Percentiles rank a stretch among this genome's conserved stretches.
Evolutionary conservation across 2,797 vertebrate genomes (phyloP).

Genomic region (Macropodus opercularis): DNA sequence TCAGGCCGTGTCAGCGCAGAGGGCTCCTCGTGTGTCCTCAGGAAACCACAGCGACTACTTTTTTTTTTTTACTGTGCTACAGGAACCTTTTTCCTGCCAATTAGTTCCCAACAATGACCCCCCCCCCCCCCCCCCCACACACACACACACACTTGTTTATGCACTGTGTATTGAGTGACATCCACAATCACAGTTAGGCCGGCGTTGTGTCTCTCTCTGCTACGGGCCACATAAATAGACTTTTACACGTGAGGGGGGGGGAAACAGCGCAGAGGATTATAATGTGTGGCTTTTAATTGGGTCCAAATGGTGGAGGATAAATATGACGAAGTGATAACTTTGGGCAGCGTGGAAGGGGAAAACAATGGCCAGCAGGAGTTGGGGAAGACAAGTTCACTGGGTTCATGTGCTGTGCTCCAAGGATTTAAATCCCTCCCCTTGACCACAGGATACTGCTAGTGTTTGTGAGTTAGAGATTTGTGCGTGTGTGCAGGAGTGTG

Average conservation of each 20-base stretch:
- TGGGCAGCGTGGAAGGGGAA: constrained; percentile 41
- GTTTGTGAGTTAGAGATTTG: constrained; percentile 81
- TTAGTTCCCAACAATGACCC: constrained; percentile 77
- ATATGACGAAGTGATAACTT: constrained; percentile 61
- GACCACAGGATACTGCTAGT: constrained; percentile 82
- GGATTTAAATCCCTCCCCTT: constrained; percentile 81
- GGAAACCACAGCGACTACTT: constrained; percentile 71
- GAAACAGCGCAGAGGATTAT: constrained; percentile 53
- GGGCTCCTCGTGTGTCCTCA: constrained; percentile 61
- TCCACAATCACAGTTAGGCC: constrained; percentile 67
- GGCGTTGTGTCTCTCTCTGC: constrained; percentile 50
- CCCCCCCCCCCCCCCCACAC: too few relatives aligned
- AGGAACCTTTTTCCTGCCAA: constrained; percentile 73
- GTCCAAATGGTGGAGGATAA: constrained; percentile 58
- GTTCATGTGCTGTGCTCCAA: constrained; percentile 75
- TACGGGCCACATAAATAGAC: constrained; percentile 61
- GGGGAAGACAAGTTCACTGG: constrained; percentile 80
- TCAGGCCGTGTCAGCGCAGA: constrained; percentile 59
- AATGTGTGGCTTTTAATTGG: constrained; percentile 76
- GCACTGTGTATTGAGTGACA: constrained; percentile 75
- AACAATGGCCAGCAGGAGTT: constrained; percentile 74
- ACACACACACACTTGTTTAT: constrained; percentile 79
- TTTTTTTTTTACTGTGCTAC: constrained; percentile 72
- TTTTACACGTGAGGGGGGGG: constrained; percentile 63
- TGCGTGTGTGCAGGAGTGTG: constrained; percentile 51